Evolutionary conservation across 1,140 invertebrate species (phyloP).

Genomic region (Leptonema lineaticorne): DNA sequence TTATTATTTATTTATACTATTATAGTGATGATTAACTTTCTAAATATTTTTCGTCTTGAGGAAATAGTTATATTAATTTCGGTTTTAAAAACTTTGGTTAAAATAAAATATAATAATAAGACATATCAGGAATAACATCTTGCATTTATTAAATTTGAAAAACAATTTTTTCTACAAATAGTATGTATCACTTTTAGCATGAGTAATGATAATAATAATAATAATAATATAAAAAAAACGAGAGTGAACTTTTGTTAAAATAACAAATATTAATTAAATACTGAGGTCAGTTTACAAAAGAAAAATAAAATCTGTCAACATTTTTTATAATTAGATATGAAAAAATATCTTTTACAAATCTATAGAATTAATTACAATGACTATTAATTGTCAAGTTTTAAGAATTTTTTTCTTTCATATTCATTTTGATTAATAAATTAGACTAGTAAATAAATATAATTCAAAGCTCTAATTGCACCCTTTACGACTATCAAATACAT

Average conservation of each 20-base stretch:
- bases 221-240: neutral
- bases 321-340: neutral
- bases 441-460: slow-evolving; percentile 27
- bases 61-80: too few species aligned
- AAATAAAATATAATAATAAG: neutral
- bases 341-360: slow-evolving; percentile 10
- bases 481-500: slow-evolving; percentile 27
- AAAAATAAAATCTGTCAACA: slow-evolving; percentile 4
- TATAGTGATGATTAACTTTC: neutral
- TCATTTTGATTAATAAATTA: slow-evolving; percentile 8
- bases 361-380: slow-evolving; percentile 2
- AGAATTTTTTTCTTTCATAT: too few species aligned
- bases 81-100: neutral
- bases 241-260: slow-evolving; percentile 2
- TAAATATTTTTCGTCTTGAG: too few species aligned
- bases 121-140: slow-evolving; percentile 6
- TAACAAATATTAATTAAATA: too few species aligned
- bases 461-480: slow-evolving; percentile 30
- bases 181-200: slow-evolving; percentile 6
- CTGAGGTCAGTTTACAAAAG: too few species aligned
- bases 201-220: too few species aligned
- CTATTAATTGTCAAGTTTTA: slow-evolving; percentile 18
- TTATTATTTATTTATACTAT: neutral
- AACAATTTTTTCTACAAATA: neutral
- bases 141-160: slow-evolving; percentile 11